Evolutionary conservation across 1,140 invertebrate species (phyloP), one percentile per base, ranked within the genome.

Genomic region (Trinorchestia longiramus): DNA sequence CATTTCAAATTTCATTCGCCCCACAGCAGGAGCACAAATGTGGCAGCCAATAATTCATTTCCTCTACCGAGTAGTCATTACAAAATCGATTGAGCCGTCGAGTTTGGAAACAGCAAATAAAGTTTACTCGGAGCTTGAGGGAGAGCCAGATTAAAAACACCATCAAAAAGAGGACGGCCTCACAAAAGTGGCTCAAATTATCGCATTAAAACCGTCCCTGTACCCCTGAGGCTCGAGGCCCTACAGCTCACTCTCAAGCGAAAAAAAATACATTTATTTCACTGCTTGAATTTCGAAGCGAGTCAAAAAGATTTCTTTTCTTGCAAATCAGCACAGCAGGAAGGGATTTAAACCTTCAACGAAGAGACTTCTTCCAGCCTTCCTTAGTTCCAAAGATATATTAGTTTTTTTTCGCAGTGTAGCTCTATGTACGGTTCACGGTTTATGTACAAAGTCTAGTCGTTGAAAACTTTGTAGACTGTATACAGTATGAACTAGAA

Each of bases 111-210:
- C 62, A 77, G 62, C 62, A 77, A 77, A 77, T 77, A 77, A 77
- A 77, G 62, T 77, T 77, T 77, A 77, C 62, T 77, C 11, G 62
- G 62, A 36, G 62, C 62, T 77, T 77, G 62, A 77, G 62, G 62
- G 88, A 41, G 88, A 90, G 41, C 41, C 41, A 41, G n/a, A 90
- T 90, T 90, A 90, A 90, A 90, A 90, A 90, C 88, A 43, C 88
- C 88, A 90, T 90, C 88, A 90, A 90, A 90, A 90, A 90, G 88
- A 42, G 88, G 43, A 90, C 41, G 43, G 88, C 88, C 43, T 90
- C 88, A 90, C 88, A 90, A 90, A 90, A 90, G 43, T 90, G 88
- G 11, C 88, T 90, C 43, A 43, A 90, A 90, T 43, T 36, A 90
- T 90, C 88, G 88, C 88, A 90, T 90, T 90, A 90, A 90, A 90